A percentile compares a stretch with the other conserved stretches of the same genome.
phyloP scores from a whole-genome alignment of 2,888 invertebrate species.

The Troides helena region DNA sequence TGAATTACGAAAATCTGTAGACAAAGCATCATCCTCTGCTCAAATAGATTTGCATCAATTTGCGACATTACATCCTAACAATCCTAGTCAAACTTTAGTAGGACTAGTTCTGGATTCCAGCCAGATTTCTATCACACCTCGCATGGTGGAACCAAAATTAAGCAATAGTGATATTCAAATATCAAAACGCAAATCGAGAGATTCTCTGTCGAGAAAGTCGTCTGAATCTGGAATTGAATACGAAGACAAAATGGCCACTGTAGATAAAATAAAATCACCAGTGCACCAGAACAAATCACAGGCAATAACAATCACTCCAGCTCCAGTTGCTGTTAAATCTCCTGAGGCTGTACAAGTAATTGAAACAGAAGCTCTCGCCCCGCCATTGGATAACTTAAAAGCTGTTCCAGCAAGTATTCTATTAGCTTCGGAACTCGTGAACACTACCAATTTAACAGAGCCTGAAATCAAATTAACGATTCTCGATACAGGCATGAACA shows the following conservation, averaged over 20 bases:
- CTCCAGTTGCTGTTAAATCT: slow-evolving; percentile 57
- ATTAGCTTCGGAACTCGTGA: slow-evolving; percentile 48
- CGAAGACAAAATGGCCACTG: slow-evolving; percentile 58
- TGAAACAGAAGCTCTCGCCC: slow-evolving; percentile 59
- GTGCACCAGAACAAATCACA: slow-evolving; percentile 49
- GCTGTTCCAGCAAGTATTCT: slow-evolving; percentile 50
- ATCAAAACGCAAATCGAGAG: slow-evolving; percentile 58
- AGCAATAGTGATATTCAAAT: slow-evolving; percentile 52
- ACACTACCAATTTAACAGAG: slow-evolving; percentile 34
- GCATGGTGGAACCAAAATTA: slow-evolving; percentile 52
- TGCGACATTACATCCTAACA: slow-evolving; percentile 63
- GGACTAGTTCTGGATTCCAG: slow-evolving; percentile 61
- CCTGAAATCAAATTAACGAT: slow-evolving; percentile 26
- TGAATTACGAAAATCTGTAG: slow-evolving; percentile 73
- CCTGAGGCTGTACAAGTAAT: slow-evolving; percentile 51
- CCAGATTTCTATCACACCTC: slow-evolving; percentile 69
- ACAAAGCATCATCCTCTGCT: slow-evolving; percentile 52
- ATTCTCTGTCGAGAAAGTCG: slow-evolving; percentile 59
- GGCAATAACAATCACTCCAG: slow-evolving; percentile 52
- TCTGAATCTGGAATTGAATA: slow-evolving; percentile 56
- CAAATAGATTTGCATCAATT: slow-evolving; percentile 67
- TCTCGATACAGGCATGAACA: slow-evolving; percentile 13
- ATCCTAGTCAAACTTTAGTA: slow-evolving; percentile 47
- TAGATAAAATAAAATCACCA: slow-evolving; percentile 65
- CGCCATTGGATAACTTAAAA: slow-evolving; percentile 57